phyloP scores from a whole-genome alignment of 2,888 invertebrate genomes.

The Tachystola acroxantha region DNA sequence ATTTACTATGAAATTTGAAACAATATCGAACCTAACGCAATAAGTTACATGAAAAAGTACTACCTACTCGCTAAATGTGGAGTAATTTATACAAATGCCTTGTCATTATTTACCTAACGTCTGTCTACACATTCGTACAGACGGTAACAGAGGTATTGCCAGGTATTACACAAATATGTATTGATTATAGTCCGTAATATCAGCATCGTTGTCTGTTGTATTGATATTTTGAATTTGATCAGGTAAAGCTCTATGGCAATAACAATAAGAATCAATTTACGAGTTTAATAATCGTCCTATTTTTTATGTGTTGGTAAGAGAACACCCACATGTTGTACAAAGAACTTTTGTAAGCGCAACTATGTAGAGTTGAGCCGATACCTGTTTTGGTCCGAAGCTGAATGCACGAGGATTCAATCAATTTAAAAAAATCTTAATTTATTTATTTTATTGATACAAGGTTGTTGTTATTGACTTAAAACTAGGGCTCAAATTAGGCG shows the following conservation, averaged over 20 bases:
- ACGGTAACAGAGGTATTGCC: no score
- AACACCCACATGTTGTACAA: conserved; percentile 2
- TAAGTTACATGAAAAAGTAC: conserved; percentile 12
- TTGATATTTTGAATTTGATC: background rate
- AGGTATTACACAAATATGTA: no score
- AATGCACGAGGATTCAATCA: no score
- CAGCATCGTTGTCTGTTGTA: background rate
- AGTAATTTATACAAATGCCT: conserved; percentile 17
- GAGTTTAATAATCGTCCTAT: no score
- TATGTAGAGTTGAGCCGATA: no score
- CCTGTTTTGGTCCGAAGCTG: no score
- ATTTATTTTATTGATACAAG: no score
- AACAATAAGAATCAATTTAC: background rate
- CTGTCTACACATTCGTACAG: conserved; percentile 1
- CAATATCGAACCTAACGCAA: conserved; percentile 10
- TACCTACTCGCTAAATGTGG: conserved; percentile 11
- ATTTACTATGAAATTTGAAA: conserved; percentile 10
- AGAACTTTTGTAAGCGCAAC: background rate
- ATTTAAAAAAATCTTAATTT: no score
- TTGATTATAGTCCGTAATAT: no score
- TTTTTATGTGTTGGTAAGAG: no score
- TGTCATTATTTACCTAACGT: conserved; percentile 16
- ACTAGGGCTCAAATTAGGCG: no score
- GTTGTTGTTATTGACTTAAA: no score
- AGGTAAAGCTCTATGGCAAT: background rate